Percentiles rank a stretch among this genome's conserved stretches.
Conservation (phyloP, 2,888 invertebrate genomes). For the Phyllotreta striolata region DNA sequence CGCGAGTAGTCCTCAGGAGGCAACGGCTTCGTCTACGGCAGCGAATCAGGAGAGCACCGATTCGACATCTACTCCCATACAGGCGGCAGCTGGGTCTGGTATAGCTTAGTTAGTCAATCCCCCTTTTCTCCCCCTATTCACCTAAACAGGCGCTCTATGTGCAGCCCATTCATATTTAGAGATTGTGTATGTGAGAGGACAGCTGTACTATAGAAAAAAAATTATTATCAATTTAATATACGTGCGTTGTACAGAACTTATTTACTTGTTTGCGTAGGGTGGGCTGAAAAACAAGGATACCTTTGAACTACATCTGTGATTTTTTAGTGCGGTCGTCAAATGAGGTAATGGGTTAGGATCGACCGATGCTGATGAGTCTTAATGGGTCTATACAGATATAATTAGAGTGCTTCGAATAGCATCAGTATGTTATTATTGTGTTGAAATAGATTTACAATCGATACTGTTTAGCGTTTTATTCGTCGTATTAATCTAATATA, state of each 20-base stretch:
- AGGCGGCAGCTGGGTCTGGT: slow-evolving; percentile 52
- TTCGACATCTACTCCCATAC: slow-evolving; percentile 49
- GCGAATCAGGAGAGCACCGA: slow-evolving; percentile 41
- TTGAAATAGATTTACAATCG: slow-evolving; percentile 22
- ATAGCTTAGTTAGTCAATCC: slow-evolving; percentile 58
- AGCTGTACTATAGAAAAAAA: slow-evolving; percentile 57
- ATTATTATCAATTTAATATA: slow-evolving; percentile 49
- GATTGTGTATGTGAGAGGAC: slow-evolving; percentile 53
- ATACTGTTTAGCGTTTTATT: slow-evolving; percentile 22
- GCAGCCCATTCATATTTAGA: slow-evolving; percentile 27
- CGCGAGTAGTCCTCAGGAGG: slow-evolving; percentile 52
- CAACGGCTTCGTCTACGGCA: slow-evolving; percentile 34
- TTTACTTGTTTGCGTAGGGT: slow-evolving; percentile 54
- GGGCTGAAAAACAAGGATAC: slow-evolving; percentile 27
- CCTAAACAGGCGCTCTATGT: slow-evolving; percentile 25
- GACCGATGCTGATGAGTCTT: slow-evolving; percentile 22
- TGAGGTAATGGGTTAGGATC: slow-evolving; percentile 19
- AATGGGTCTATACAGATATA: slow-evolving; percentile 22
- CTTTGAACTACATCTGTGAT: slow-evolving; percentile 28
- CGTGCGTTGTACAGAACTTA: slow-evolving; percentile 59
- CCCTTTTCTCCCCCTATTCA: slow-evolving; percentile 32
- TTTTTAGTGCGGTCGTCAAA: slow-evolving; percentile 22
- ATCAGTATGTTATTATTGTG: slow-evolving; percentile 21
- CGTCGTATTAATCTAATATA: neutral
- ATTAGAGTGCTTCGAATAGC: slow-evolving; percentile 19